A percentile compares a stretch with the other conserved stretches of the same genome.
Conservation (phyloP, 1,140 invertebrate species). For the Acromyrmex echinatior region DNA sequence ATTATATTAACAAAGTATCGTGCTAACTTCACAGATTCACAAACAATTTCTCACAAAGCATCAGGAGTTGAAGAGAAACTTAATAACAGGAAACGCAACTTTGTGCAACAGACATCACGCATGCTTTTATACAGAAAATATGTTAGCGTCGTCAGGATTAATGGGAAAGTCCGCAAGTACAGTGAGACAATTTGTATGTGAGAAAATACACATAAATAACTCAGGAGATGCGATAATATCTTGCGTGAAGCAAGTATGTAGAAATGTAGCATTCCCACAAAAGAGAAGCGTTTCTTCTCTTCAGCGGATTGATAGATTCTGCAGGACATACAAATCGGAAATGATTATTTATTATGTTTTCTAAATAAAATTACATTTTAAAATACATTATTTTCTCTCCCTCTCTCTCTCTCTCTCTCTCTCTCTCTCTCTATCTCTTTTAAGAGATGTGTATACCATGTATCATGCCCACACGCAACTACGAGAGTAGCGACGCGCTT, state of each 20-base stretch:
- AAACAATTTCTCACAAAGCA: slow-evolving; percentile 13
- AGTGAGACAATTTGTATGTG: slow-evolving; percentile 35
- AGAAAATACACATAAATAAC: neutral
- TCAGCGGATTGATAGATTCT: neutral
- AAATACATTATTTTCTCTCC: neutral
- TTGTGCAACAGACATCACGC: neutral
- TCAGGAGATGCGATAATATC: neutral
- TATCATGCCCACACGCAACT: slow-evolving; percentile 11
- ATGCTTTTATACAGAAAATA: slow-evolving; percentile 25
- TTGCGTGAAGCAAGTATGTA: neutral
- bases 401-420: neutral
- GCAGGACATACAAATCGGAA: neutral
- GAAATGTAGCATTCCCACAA: neutral
- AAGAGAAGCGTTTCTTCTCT: neutral
- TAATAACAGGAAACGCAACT: slow-evolving; percentile 27
- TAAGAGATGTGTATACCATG: neutral
- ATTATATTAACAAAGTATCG: no score
- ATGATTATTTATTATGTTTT: neutral
- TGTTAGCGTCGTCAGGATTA: slow-evolving; percentile 11
- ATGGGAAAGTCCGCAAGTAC: neutral
- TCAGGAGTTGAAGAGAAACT: slow-evolving; percentile 1
- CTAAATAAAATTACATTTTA: neutral
- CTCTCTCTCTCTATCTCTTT: neutral
- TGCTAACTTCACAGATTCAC: neutral
- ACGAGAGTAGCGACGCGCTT: slow-evolving; percentile 32